Percentiles rank a stretch among this genome's conserved stretches.
These are phyloP conservation scores for Tauraco erythrolophus DNA, from an alignment of 2,113 vertebrate genomes.

Conservation along the genomic window DNA sequence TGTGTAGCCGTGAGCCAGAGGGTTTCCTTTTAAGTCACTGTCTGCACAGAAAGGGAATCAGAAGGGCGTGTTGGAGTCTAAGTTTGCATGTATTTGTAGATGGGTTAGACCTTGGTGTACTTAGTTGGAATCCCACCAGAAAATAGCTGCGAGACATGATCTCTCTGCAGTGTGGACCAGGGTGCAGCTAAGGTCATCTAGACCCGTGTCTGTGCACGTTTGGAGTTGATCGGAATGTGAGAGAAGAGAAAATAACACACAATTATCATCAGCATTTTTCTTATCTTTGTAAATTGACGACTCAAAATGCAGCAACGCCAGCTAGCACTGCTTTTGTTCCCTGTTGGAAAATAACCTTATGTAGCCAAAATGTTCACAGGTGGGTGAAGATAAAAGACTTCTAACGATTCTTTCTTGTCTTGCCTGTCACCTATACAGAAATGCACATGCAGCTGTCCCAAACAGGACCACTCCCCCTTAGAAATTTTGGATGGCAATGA, in stretches of 20 bases:
- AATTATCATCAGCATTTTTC: not conserved
- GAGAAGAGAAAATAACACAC: not conserved
- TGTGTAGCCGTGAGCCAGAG: not conserved
- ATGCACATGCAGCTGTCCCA: not conserved
- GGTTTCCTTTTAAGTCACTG: not conserved
- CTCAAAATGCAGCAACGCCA: not conserved
- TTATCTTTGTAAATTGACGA: not conserved
- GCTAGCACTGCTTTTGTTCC: not conserved
- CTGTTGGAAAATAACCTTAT: not conserved
- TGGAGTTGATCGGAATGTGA: not conserved
- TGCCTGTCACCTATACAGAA: not conserved
- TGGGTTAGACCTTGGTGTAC: not conserved
- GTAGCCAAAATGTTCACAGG: not conserved
- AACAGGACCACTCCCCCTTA: not conserved
- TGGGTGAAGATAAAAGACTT: not conserved
- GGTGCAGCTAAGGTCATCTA: not conserved
- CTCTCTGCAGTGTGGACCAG: not conserved
- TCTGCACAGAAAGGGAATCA: not conserved
- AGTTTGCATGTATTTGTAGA: not conserved
- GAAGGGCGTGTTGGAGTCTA: not conserved
- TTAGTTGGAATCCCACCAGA: not conserved
- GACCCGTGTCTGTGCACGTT: not conserved
- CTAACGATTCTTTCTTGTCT: not conserved
- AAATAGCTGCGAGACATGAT: not conserved
- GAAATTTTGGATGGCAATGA: not conserved